phyloP scores from a whole-genome alignment of 35 echinoderm and acorn worm genomes.

The Anneissia japonica region DNA sequence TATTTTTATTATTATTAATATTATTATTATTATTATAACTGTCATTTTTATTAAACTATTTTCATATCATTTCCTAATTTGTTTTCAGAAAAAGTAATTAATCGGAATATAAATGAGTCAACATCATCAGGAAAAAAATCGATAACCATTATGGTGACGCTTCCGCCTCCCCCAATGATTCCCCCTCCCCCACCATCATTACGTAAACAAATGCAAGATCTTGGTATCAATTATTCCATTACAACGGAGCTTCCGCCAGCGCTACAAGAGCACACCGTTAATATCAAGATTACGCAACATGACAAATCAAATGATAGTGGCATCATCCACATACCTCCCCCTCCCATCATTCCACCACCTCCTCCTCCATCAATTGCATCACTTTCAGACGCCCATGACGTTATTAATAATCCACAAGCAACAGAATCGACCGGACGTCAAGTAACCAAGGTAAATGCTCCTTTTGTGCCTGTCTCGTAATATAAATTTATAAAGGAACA shows the following conservation, averaged over 20 bases:
- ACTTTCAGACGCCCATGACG: not conserved
- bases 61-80: too few species aligned
- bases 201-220: not conserved
- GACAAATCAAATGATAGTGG: not conserved
- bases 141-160: not conserved
- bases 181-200: constrained; percentile 39
- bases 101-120: not conserved
- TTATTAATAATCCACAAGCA: not conserved
- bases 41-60: too few species aligned
- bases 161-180: constrained; percentile 34
- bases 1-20: too few species aligned
- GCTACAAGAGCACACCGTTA: not conserved
- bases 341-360: constrained; percentile 26
- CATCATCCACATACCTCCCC: constrained; percentile 1
- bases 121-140: not conserved
- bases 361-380: not conserved
- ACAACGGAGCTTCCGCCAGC: not conserved
- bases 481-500: too few species aligned
- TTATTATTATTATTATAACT: too few species aligned
- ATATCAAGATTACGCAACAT: not conserved
- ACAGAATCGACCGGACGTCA: not conserved
- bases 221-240: not conserved
- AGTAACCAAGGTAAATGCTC: not conserved
- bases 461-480: too few species aligned
- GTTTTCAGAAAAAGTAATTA: not conserved